Conservation (phyloP, 2,113 vertebrate species). For the Gavialis gangeticus region DNA sequence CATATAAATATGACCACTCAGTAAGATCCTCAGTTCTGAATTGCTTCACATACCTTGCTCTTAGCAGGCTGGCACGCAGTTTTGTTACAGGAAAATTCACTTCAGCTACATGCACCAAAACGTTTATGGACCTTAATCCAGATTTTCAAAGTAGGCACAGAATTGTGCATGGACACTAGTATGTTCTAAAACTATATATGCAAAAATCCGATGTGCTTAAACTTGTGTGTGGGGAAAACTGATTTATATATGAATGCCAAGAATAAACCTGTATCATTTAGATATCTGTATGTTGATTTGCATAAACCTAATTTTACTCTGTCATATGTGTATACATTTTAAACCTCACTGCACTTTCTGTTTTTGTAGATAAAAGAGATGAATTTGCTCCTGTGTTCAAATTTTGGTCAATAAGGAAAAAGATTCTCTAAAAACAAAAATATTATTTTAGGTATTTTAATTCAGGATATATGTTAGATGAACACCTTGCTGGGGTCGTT, state of each 20-base stretch:
- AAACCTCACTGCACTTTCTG: neutral
- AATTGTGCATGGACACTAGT: neutral
- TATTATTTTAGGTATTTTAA: neutral
- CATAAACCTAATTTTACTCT: neutral
- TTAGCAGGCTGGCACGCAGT: neutral
- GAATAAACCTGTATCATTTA: neutral
- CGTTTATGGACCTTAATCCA: neutral
- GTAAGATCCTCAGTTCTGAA: neutral
- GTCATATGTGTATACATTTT: neutral
- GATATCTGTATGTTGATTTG: neutral
- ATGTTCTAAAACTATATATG: neutral
- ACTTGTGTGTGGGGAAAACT: neutral
- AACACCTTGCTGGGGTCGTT: no score
- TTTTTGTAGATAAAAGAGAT: neutral
- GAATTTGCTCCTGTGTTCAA: neutral
- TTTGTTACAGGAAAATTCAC: neutral
- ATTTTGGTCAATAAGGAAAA: neutral
- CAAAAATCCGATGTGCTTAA: neutral
- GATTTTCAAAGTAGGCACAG: neutral
- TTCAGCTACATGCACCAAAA: neutral
- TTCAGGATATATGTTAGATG: accelerated
- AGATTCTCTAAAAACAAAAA: neutral
- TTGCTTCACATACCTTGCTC: neutral
- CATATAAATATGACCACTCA: neutral
- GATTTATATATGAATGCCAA: neutral